A percentile compares a stretch with the other conserved stretches of the same genome.
These are phyloP conservation scores for Trichonephila clavipes DNA, from an alignment of 1,140 invertebrate species.

Conservation along the genomic window DNA sequence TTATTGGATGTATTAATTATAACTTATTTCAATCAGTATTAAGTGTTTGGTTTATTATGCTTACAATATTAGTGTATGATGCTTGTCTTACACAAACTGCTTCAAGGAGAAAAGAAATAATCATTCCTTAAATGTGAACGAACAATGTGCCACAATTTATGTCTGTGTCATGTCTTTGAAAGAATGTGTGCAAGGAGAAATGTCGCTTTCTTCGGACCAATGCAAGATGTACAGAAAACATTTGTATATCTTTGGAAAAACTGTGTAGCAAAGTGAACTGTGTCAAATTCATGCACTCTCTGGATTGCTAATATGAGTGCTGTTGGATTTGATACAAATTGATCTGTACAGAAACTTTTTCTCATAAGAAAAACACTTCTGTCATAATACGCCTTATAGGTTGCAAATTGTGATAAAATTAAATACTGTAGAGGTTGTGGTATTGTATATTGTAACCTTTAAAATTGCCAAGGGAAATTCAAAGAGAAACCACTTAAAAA, in stretches of 20 bases:
- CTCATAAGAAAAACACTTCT: conserved; percentile 73
- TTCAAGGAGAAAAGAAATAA: neutral
- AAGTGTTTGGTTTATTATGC: conserved; percentile 65
- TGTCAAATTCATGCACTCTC: conserved; percentile 63
- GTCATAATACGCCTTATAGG: conserved; percentile 75
- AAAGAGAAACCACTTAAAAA: conserved; percentile 67
- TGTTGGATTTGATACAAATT: conserved; percentile 53
- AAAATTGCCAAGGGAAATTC: conserved; percentile 69
- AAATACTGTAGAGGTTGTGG: conserved; percentile 73
- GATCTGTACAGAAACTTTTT: conserved; percentile 72
- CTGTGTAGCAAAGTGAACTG: conserved; percentile 59
- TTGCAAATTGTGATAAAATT: conserved; percentile 74
- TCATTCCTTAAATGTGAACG: conserved; percentile 74
- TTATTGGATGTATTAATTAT: conserved; percentile 55
- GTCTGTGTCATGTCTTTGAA: conserved; percentile 73
- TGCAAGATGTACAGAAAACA: conserved; percentile 70
- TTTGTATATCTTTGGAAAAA: conserved; percentile 70
- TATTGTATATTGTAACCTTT: conserved; percentile 75
- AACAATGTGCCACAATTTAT: conserved; percentile 77
- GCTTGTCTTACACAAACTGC: conserved; percentile 74
- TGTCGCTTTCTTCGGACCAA: conserved; percentile 64
- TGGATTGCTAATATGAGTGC: conserved; percentile 35
- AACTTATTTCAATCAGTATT: conserved; percentile 76
- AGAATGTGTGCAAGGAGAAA: conserved; percentile 57
- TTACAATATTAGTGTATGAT: conserved; percentile 74